phyloP scores from a whole-genome alignment of 2,113 vertebrate species.

The Gymnarchus niloticus region DNA sequence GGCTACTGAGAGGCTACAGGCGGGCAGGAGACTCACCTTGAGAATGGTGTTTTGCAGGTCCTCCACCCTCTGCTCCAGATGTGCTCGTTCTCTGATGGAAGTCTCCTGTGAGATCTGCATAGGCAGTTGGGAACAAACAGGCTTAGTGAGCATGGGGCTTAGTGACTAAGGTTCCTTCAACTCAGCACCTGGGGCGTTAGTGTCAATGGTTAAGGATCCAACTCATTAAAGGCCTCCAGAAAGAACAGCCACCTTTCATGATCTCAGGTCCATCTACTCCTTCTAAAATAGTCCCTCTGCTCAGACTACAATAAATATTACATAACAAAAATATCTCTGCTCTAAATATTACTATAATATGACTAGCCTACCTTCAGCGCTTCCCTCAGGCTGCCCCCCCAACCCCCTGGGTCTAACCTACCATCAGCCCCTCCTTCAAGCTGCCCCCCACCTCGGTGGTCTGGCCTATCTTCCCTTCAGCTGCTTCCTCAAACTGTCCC shows the following conservation, averaged over 20 bases:
- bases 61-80: conserved; percentile 70
- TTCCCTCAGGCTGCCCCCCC: background rate
- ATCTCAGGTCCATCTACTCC: background rate
- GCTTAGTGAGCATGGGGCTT: background rate
- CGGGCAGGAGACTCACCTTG: conserved; percentile 50
- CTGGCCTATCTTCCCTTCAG: conserved; percentile 19
- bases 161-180: background rate
- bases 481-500: background rate
- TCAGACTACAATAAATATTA: too few species aligned
- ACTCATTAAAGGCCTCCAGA: background rate
- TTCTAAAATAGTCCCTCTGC: background rate
- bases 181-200: background rate
- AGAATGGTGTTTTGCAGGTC: conserved; percentile 65
- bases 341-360: background rate
- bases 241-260: conserved; percentile 30
- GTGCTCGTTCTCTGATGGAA: conserved; percentile 66
- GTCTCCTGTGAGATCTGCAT: conserved; percentile 71
- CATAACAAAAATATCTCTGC: too few species aligned
- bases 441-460: too few species aligned
- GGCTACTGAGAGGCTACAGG: background rate
- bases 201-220: background rate
- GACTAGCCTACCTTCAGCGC: too few species aligned
- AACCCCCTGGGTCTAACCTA: background rate
- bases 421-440: background rate
- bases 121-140: conserved; percentile 28